Evolutionary conservation across 2,797 vertebrate species (phyloP).

Genomic region (Spea hammondii): DNA sequence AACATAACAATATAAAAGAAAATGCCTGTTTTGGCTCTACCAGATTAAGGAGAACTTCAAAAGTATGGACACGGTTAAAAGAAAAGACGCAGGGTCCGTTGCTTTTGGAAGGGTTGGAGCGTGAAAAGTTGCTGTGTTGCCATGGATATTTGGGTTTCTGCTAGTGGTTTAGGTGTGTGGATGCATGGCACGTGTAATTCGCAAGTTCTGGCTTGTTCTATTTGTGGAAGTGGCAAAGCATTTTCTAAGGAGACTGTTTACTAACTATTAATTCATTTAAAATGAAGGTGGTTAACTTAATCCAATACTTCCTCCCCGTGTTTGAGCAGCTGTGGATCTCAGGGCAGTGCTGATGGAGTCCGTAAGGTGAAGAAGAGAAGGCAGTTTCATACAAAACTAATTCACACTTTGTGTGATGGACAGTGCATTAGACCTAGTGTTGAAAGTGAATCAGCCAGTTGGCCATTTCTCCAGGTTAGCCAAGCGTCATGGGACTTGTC

Average conservation of each 20-base stretch:
- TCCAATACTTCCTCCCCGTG: conserved; percentile 19
- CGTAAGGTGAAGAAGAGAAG: too few species aligned
- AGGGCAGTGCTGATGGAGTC: neutral
- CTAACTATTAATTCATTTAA: conserved; percentile 42
- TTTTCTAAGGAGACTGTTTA: conserved; percentile 30
- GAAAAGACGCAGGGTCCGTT: neutral
- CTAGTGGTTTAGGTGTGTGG: conserved; percentile 13
- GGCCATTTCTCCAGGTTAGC: too few species aligned
- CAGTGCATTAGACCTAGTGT: too few species aligned
- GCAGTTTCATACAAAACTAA: too few species aligned
- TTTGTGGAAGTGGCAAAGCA: conserved; percentile 34
- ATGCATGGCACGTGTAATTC: conserved; percentile 22
- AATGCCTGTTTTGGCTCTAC: neutral
- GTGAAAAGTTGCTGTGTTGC: conserved; percentile 23
- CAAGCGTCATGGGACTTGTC: too few species aligned
- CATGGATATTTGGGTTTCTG: conserved; percentile 21
- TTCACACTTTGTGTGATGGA: too few species aligned
- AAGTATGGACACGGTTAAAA: neutral
- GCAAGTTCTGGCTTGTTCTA: conserved; percentile 30
- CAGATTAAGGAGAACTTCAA: neutral
- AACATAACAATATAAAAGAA: neutral
- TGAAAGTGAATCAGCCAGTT: too few species aligned
- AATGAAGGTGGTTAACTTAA: conserved; percentile 38
- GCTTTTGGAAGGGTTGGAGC: neutral
- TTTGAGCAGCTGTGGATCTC: conserved; percentile 34